Base-by-base conservation (phyloP, 2,888 invertebrate genomes). In the Lypha dubia region DNA sequence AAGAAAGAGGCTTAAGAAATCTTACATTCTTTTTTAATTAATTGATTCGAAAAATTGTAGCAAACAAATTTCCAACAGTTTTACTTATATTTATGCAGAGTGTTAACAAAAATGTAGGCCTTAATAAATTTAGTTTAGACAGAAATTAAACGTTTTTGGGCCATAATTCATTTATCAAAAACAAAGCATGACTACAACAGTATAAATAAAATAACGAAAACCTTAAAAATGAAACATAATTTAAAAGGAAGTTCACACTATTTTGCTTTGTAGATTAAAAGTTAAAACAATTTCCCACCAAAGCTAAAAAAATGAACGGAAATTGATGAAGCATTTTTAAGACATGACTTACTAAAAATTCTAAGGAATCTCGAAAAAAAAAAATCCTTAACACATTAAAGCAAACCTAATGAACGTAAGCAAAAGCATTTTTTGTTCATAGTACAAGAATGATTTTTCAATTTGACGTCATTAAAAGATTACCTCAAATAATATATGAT, bases 321-420 rank as follows among this genome's bases (percentile, higher is more conserved):
- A 80, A 70, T 80, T 46, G 53, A 46, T 28, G 53, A 80, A 44
- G 62, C 76, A 76, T 80, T 62, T 63, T 76, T 84, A 24, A 65
- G 63, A 38, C 38, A 53, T 84, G 80, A 73, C 56, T 60, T 62
- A 68, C 11, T 77, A 49, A 44, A 15, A 68, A 49, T 77, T 80
- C 65, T 20, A 22, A 3, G n/a, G 65, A 75, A 79, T 11, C 41
- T 41, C n/a, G 20, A 41, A n/a, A 63, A 63, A 56, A 41, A 51
- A 67, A 28, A 28, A 44, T 68, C 67, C 60, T 51, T 22, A 11
- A 60, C 2, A 38, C 1, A 51, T 13, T n/a, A 46, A 53, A 17
- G 11, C 32, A 22, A 60, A 49, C 1, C 2, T 0, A 9, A 13
- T 63, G 38, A 8, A 20, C 22, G 35, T 49, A 51, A 51, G 17